Evolutionary conservation across 2,113 vertebrate genomes (phyloP).

Genomic region (Thermophis baileyi): DNA sequence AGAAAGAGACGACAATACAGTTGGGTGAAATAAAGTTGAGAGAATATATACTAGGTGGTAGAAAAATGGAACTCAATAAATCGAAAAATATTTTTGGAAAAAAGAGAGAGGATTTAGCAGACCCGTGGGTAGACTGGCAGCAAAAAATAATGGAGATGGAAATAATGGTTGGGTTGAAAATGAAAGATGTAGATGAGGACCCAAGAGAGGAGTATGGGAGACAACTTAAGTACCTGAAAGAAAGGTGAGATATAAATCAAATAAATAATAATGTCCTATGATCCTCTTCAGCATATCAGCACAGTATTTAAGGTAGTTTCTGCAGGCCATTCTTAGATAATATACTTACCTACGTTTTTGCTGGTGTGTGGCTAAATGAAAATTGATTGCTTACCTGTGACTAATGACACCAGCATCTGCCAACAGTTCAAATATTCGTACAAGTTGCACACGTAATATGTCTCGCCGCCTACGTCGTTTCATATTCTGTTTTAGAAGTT

Average conservation of each 20-base stretch:
- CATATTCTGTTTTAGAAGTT: conserved; percentile 83
- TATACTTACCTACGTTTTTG: not conserved
- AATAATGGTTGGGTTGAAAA: too few relatives aligned
- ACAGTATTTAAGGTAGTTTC: not conserved
- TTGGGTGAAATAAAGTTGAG: too few relatives aligned
- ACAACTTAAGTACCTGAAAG: not conserved
- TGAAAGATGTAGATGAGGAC: too few relatives aligned
- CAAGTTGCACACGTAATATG: conserved; percentile 96
- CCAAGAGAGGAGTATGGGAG: too few relatives aligned
- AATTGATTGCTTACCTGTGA: conserved; percentile 79
- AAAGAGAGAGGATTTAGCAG: too few relatives aligned
- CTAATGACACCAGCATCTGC: conserved; percentile 97
- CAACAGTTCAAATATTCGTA: conserved; percentile 97
- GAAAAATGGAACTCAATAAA: too few relatives aligned
- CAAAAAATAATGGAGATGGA: too few relatives aligned
- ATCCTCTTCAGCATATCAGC: not conserved
- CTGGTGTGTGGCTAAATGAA: not conserved
- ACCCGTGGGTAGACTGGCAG: too few relatives aligned
- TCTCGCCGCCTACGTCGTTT: conserved; percentile 98
- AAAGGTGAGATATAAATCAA: not conserved
- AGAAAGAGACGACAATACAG: too few relatives aligned
- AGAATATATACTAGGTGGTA: too few relatives aligned
- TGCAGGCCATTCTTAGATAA: not conserved
- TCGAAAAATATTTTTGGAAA: too few relatives aligned
- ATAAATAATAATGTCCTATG: not conserved